A percentile compares a stretch with the other conserved stretches of the same genome.
phyloP scores from a whole-genome alignment of 2,797 vertebrate species.

The Spea hammondii region DNA sequence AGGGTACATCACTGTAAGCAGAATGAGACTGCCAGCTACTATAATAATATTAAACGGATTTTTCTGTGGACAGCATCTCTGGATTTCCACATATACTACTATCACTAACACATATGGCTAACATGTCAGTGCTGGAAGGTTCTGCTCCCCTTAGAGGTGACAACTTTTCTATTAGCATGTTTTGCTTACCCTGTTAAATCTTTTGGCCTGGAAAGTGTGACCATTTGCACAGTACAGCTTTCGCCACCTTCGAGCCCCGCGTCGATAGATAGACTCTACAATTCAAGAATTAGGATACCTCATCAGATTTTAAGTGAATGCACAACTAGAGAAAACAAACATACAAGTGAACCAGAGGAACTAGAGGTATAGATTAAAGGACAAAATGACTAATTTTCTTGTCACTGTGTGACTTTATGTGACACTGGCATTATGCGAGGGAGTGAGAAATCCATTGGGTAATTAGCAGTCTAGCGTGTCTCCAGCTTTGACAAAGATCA shows the following conservation, averaged over 20 bases:
- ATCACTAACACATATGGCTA: neutral
- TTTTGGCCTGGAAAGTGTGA: conserved; percentile 96
- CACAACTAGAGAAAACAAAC: conserved; percentile 6
- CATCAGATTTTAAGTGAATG: conserved; percentile 7
- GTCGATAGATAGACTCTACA: conserved; percentile 94
- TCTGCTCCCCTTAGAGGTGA: neutral
- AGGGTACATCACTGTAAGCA: too few relatives aligned
- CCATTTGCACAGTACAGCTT: conserved; percentile 97
- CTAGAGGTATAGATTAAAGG: too few relatives aligned
- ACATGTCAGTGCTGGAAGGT: neutral
- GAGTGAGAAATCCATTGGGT: too few relatives aligned
- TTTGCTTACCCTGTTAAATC: conserved; percentile 90
- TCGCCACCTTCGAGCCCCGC: conserved; percentile 95
- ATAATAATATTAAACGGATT: too few relatives aligned
- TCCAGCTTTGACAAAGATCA: too few relatives aligned
- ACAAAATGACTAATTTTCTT: too few relatives aligned
- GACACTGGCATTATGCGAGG: too few relatives aligned
- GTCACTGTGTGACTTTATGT: too few relatives aligned
- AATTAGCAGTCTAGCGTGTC: too few relatives aligned
- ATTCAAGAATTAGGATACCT: neutral
- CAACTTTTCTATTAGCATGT: neutral
- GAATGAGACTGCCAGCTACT: too few relatives aligned
- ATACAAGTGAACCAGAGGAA: neutral
- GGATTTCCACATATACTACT: too few relatives aligned
- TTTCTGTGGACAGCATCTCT: too few relatives aligned